These are phyloP conservation scores for Oscheius sp. DNA, from an alignment of 2,888 invertebrate genomes.

Conservation along the genomic window DNA sequence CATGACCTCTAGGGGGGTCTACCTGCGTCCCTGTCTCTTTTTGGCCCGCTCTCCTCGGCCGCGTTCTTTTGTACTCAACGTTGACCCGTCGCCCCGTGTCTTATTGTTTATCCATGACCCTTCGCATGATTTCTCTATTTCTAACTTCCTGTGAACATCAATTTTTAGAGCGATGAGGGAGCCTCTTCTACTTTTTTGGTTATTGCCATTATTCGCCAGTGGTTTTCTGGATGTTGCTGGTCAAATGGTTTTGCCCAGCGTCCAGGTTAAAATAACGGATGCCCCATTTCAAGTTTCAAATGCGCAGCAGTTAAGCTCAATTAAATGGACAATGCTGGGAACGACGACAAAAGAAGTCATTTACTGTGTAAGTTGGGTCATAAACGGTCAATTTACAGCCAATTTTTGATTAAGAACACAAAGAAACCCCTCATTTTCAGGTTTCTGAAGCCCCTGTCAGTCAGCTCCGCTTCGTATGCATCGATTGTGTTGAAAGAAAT, in stretches of 20 bases:
- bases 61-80: conserved; percentile 27
- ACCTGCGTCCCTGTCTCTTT: not conserved
- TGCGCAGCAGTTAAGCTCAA: conserved; percentile 67
- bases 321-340: conserved; percentile 71
- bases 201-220: not conserved
- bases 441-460: conserved; percentile 67
- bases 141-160: not conserved
- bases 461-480: conserved; percentile 71
- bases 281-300: conserved; percentile 69
- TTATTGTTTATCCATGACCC: conserved; percentile 34
- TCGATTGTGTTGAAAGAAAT: conserved; percentile 69
- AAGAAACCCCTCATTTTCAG: conserved; percentile 35
- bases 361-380: conserved; percentile 47
- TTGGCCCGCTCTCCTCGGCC: conserved; percentile 8
- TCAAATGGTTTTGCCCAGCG: conserved; percentile 47
- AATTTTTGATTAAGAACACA: too few relatives aligned
- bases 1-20: not conserved
- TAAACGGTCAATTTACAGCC: not conserved
- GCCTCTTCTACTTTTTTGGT: conserved; percentile 8
- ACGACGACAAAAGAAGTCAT: conserved; percentile 61
- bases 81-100: conserved; percentile 27
- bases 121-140: conserved; percentile 10
- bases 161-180: conserved; percentile 18
- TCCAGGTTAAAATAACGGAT: conserved; percentile 71
- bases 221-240: conserved; percentile 32